Percentiles rank a stretch among this genome's conserved stretches.
phyloP scores from a whole-genome alignment of 2,888 invertebrate genomes.

The Cabera pusaria region DNA sequence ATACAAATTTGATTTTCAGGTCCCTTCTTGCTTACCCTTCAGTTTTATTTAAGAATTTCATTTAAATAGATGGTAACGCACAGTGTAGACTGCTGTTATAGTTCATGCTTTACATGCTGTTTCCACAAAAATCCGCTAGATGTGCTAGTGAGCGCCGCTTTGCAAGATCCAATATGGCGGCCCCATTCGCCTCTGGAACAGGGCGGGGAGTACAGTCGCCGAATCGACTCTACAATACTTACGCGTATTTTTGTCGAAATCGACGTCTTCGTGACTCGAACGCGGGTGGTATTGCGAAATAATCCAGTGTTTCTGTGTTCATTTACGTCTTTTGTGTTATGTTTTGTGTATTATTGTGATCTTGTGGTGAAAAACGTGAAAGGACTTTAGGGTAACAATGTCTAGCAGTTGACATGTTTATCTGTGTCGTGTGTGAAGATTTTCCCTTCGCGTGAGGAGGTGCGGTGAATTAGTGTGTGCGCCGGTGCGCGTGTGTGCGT shows the following conservation, averaged over 20 bases:
- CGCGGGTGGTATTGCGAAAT: constrained; percentile 78
- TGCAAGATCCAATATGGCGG: constrained; percentile 78
- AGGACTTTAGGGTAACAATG: constrained; percentile 81
- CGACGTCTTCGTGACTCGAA: constrained; percentile 75
- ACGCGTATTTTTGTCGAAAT: constrained; percentile 79
- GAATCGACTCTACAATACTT: constrained; percentile 76
- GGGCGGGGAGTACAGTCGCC: constrained; percentile 82
- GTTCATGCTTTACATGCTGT: no score
- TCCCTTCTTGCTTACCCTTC: no score
- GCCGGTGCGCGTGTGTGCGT: constrained; percentile 67
- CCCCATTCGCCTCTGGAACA: constrained; percentile 79
- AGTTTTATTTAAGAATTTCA: no score
- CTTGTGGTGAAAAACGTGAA: constrained; percentile 77
- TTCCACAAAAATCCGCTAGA: constrained; percentile 63
- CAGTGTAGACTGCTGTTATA: no score
- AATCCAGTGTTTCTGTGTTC: constrained; percentile 74
- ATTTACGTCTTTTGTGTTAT: constrained; percentile 72
- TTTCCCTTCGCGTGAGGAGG: constrained; percentile 83
- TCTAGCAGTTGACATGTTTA: constrained; percentile 83
- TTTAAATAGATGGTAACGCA: no score
- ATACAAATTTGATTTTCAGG: no score
- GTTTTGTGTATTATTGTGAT: constrained; percentile 68
- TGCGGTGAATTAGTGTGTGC: constrained; percentile 73
- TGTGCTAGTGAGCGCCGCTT: constrained; percentile 55
- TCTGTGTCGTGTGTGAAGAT: constrained; percentile 84